These are phyloP conservation scores for Pinna nobilis DNA, from an alignment of 1,140 invertebrate genomes.

Conservation along the genomic window DNA sequence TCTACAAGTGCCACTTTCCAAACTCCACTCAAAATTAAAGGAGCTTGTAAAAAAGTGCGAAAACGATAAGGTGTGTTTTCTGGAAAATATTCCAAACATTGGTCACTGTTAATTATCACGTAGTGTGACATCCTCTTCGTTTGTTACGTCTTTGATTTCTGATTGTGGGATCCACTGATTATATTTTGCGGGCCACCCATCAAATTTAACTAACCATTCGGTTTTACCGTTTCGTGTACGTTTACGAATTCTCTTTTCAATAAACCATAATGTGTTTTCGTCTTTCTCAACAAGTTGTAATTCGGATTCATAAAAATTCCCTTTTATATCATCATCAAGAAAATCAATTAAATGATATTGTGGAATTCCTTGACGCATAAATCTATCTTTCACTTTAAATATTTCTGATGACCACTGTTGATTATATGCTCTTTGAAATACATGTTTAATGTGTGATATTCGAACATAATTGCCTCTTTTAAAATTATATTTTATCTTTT, in stretches of 20 bases:
- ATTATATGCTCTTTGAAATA: slow-evolving; percentile 36
- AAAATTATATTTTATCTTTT: slow-evolving; percentile 11
- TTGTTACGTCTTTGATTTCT: slow-evolving; percentile 17
- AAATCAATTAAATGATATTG: slow-evolving; percentile 22
- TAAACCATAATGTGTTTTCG: slow-evolving; percentile 20
- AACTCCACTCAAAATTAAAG: slow-evolving; percentile 22
- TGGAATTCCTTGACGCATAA: slow-evolving; percentile 25
- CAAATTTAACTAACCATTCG: slow-evolving; percentile 15
- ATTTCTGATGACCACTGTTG: slow-evolving; percentile 31
- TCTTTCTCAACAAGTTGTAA: slow-evolving; percentile 37
- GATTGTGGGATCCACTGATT: slow-evolving; percentile 20
- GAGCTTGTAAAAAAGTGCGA: slow-evolving; percentile 10
- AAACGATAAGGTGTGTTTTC: slow-evolving; percentile 33
- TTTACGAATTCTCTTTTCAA: slow-evolving; percentile 19
- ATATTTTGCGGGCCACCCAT: slow-evolving; percentile 19
- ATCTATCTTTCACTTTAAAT: slow-evolving; percentile 22
- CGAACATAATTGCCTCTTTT: slow-evolving; percentile 27
- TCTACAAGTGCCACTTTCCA: slow-evolving; percentile 28
- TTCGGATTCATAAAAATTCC: slow-evolving; percentile 33
- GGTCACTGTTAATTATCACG: slow-evolving; percentile 24
- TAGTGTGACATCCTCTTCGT: slow-evolving; percentile 7
- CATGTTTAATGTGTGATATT: slow-evolving; percentile 25
- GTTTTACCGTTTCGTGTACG: background rate
- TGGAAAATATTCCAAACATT: slow-evolving; percentile 20
- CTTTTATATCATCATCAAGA: slow-evolving; percentile 17